Percentiles rank a stretch among this genome's conserved stretches.
Conservation (phyloP, 1,140 invertebrate species). For the Magallana ariakensis region DNA sequence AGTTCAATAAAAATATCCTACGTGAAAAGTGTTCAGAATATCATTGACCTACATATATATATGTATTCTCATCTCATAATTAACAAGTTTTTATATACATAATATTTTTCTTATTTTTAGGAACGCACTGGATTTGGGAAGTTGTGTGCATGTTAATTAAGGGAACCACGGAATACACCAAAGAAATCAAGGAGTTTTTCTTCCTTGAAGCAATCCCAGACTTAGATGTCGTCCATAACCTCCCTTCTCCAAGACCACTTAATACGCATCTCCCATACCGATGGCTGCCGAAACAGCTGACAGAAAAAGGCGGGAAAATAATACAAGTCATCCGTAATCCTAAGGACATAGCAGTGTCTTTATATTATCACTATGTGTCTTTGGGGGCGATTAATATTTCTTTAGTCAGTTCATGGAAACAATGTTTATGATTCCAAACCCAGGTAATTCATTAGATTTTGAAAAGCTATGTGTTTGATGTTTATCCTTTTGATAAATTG, state of each 20-base stretch:
- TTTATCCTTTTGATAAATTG: not conserved
- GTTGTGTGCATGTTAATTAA: constrained; percentile 57
- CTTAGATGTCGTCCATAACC: constrained; percentile 10
- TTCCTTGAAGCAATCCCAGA: constrained; percentile 44
- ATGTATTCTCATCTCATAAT: too few species aligned
- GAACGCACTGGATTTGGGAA: constrained; percentile 67
- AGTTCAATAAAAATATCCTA: too few species aligned
- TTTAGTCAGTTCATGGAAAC: not conserved
- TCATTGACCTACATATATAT: too few species aligned
- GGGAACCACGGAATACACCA: constrained; percentile 42
- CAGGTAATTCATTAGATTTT: too few species aligned
- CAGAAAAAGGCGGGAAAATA: constrained; percentile 52
- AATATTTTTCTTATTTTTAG: constrained; percentile 38
- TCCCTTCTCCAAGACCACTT: constrained; percentile 56
- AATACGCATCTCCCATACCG: constrained; percentile 55
- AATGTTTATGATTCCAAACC: not conserved
- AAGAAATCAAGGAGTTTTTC: constrained; percentile 39
- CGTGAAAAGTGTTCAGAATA: too few species aligned
- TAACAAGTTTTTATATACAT: too few species aligned
- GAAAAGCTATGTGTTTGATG: not conserved
- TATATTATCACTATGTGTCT: constrained; percentile 14
- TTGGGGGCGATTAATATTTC: not conserved
- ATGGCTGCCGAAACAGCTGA: constrained; percentile 48
- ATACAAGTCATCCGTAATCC: constrained; percentile 57
- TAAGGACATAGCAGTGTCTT: constrained; percentile 58